These are phyloP conservation scores for Typhlichthys subterraneus DNA, from an alignment of 2,797 vertebrate species.

Conservation along the genomic window DNA sequence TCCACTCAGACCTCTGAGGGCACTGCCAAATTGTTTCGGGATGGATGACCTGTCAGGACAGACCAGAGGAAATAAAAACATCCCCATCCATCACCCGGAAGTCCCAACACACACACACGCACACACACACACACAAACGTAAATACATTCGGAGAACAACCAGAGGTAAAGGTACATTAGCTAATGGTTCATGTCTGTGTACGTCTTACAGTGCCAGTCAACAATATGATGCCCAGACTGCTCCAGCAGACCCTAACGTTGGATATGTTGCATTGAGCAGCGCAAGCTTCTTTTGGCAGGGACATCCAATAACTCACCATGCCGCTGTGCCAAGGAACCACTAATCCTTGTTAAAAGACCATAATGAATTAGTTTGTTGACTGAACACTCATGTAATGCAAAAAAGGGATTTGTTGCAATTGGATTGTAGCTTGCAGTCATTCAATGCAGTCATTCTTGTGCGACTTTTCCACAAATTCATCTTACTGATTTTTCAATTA, in stretches of 20 bases:
- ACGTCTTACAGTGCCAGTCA: conserved; percentile 37
- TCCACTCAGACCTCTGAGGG: conserved; percentile 59
- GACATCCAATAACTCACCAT: conserved; percentile 22
- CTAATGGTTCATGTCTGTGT: conserved; percentile 3
- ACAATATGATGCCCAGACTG: conserved; percentile 40
- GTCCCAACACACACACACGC: conserved; percentile 23
- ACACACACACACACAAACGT: conserved; percentile 49
- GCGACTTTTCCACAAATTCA: no score
- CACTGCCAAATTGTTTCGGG: conserved; percentile 80
- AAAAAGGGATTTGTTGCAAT: no score
- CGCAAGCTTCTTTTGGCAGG: conserved; percentile 15
- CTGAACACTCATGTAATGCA: no score
- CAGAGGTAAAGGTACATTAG: no score
- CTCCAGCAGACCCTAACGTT: conserved; percentile 34
- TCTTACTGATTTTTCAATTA: no score
- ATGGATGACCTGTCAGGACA: conserved; percentile 79
- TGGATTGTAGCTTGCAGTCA: no score
- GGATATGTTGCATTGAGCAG: conserved; percentile 40
- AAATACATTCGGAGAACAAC: conserved; percentile 9
- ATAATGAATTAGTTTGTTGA: no score
- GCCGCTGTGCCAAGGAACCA: conserved; percentile 1
- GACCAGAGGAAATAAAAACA: conserved; percentile 76
- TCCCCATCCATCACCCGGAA: conserved; percentile 80
- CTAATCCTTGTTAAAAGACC: conserved; percentile 13
- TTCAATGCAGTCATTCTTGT: no score